phyloP scores from a whole-genome alignment of 2,888 invertebrate species.

The Hyles lineata region DNA sequence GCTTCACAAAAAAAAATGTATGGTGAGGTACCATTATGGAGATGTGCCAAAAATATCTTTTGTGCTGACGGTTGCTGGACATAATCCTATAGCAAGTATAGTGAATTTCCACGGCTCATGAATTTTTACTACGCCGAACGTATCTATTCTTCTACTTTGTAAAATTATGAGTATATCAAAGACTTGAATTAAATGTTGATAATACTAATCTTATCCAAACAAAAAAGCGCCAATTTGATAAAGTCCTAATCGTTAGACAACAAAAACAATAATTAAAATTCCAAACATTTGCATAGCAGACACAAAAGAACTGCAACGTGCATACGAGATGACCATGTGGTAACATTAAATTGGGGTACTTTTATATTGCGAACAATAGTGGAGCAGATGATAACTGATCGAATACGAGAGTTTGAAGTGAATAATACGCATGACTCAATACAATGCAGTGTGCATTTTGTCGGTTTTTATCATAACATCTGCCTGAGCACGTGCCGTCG shows the following conservation, averaged over 20 bases:
- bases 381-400: constrained; percentile 66
- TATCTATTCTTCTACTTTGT: neutral
- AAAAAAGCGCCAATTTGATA: neutral
- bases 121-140: neutral
- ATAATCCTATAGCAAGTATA: neutral
- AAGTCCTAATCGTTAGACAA: neutral
- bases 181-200: neutral
- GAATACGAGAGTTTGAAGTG: constrained; percentile 56
- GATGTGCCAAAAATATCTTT: constrained; percentile 18
- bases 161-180: neutral
- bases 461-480: constrained; percentile 68
- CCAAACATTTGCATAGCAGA: constrained; percentile 19
- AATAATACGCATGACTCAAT: constrained; percentile 59
- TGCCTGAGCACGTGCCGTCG: constrained; percentile 60
- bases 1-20: neutral
- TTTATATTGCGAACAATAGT: constrained; percentile 10
- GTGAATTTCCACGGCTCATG: constrained; percentile 7
- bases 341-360: constrained; percentile 21
- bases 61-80: neutral
- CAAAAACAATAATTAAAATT: constrained; percentile 2
- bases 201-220: neutral
- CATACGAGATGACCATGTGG: constrained; percentile 24
- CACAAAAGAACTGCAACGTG: constrained; percentile 28
- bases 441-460: constrained; percentile 58
- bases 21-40: neutral